Percentiles rank a stretch among this genome's conserved stretches.
Conservation (phyloP, 2,113 vertebrate species). For the Hippocampus comes region DNA sequence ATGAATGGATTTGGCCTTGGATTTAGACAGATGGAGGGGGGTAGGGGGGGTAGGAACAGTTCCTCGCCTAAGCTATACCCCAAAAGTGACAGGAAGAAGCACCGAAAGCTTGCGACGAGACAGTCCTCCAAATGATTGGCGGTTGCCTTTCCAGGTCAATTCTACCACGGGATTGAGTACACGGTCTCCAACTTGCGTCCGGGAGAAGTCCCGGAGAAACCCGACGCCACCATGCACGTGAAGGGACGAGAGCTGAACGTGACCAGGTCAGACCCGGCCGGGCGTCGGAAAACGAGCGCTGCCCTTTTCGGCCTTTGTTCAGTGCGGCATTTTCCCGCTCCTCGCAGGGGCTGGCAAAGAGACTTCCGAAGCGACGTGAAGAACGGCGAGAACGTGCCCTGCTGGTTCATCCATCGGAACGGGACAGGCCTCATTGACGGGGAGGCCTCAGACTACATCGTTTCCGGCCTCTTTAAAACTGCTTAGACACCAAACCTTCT, state of each 20-base stretch:
- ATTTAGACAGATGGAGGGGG: too few relatives aligned
- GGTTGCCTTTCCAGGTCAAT: conserved; percentile 79
- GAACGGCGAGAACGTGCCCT: conserved; percentile 72
- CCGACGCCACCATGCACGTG: conserved; percentile 86
- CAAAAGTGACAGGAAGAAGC: not conserved
- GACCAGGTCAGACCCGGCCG: conserved; percentile 79
- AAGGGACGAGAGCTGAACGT: conserved; percentile 84
- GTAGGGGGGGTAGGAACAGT: too few relatives aligned
- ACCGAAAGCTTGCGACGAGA: not conserved
- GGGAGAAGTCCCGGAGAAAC: conserved; percentile 82
- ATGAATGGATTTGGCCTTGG: too few relatives aligned
- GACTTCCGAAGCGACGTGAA: conserved; percentile 78
- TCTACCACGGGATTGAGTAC: conserved; percentile 83
- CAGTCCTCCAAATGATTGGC: not conserved
- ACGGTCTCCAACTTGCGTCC: conserved; percentile 79
- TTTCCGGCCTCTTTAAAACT: conserved; percentile 68
- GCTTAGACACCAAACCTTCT: conserved; percentile 17
- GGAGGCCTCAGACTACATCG: conserved; percentile 77
- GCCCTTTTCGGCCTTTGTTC: not conserved
- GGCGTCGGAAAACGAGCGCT: not conserved
- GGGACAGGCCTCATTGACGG: conserved; percentile 87
- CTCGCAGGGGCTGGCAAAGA: conserved; percentile 86
- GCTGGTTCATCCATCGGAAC: conserved; percentile 90
- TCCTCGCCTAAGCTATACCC: too few relatives aligned
- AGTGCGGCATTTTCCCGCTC: conserved; percentile 7